Evolutionary conservation across 30 jellyfish, hydroid and myxozoan species (phyloP), one percentile per base, ranked within the genome.

Genomic region (Nemopilema nomurai): DNA sequence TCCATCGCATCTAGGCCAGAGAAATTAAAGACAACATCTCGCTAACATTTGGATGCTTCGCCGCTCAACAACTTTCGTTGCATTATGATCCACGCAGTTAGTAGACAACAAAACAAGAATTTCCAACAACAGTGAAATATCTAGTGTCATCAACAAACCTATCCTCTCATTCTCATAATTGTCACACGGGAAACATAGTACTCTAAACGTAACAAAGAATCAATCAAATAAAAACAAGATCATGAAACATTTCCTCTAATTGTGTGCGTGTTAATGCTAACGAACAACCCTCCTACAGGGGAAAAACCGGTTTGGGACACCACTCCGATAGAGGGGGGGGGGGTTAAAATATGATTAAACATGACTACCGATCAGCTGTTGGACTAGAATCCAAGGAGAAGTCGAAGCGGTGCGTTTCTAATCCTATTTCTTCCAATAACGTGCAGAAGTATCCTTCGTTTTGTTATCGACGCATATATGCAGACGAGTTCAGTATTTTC

Each of bases 141-240:
- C 28, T 30, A 49, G 87, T 63, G 78, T 77, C 87, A 77, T 77
- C 68, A 77, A 77, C 87, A 77, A 77, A 77, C 78, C 32, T 25
- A 77, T 49, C 33, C 33, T 77, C 65, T 75, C 87, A 77, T 77
- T 77, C 78, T 77, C 62, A 25, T 73, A 77, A 77, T 77, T 57
- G 87, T 51, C 87, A 77, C 87, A 77, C 87, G 26, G 26, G 57
- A 41, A 41, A 41, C 57, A 3, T 41, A 41, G 57, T 41, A 41
- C 57, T 41, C 76, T 23, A 0, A 22, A 29, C 33, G 33, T 32
- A 67, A 3, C 30, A 18, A 13, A 20, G 50, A 17, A 13, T 1
- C 22, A 8, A 17, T 66, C 22, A 30, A 67, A 28, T 23, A 1
- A 22, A 67, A 67, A 9, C 18, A 32, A 19, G 23, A 9, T 22